These are phyloP conservation scores for Zapus hudsonius DNA, from an alignment of 2,113 vertebrate genomes.

Conservation along the genomic window DNA sequence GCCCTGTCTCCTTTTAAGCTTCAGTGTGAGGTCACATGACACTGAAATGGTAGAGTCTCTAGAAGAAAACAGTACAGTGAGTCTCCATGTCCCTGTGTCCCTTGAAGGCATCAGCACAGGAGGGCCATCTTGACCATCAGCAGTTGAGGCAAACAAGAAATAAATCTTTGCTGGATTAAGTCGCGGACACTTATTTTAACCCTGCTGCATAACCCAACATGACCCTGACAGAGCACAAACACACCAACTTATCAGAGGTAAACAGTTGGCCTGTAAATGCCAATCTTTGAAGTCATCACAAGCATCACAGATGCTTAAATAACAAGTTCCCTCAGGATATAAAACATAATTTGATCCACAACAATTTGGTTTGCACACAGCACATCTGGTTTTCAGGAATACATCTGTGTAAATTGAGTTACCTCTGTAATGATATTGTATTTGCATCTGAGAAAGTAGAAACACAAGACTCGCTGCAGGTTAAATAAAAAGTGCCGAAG, in stretches of 20 bases:
- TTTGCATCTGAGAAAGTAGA: conserved; percentile 59
- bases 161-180: background rate
- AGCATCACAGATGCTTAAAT: conserved; percentile 75
- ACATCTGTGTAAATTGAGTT: conserved; percentile 72
- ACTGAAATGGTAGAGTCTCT: background rate
- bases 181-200: background rate
- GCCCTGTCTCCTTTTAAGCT: background rate
- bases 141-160: background rate
- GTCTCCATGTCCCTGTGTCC: background rate
- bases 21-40: background rate
- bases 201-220: background rate
- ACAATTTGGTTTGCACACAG: conserved; percentile 65
- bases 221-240: conserved; percentile 29
- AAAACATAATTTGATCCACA: conserved; percentile 73
- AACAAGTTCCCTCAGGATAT: conserved; percentile 71
- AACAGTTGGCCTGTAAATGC: conserved; percentile 59
- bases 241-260: background rate
- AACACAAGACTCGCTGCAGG: conserved; percentile 43
- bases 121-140: background rate
- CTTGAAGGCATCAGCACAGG: background rate
- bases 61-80: background rate
- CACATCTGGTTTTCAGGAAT: conserved; percentile 74
- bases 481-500: conserved; percentile 60
- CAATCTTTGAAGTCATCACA: conserved; percentile 52
- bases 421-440: conserved; percentile 66